Base-by-base conservation (phyloP, 2,113 vertebrate genomes). In the Chaenogobius annularis region DNA sequence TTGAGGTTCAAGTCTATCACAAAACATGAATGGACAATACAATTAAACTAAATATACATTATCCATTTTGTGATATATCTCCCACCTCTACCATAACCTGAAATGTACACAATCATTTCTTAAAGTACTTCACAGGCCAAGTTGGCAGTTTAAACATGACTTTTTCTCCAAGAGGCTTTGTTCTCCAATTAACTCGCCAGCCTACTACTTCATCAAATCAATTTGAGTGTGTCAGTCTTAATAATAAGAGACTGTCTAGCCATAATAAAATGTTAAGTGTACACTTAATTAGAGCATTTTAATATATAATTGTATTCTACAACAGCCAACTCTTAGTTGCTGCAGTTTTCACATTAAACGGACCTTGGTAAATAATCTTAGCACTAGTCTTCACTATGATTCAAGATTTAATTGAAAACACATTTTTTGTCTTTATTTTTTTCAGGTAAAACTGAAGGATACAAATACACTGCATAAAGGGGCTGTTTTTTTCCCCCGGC, bases 361-460 rank as follows among this genome's bases (percentile, higher is more conserved):
- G 65, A 59, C 63, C 35, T 54, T 0, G 15, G 37, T 67, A 69
- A 73, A 79, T 75, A 40, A 13, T 67, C 46, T 66, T n/a, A n/a
- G n/a, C n/a, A n/a, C n/a, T n/a, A n/a, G n/a, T n/a, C n/a, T n/a
- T n/a, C 37, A 26, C 15, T 5, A 9, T 9, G 8, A 20, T 43
- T 59, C 37, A 43, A 19, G 0, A 26, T 64, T 47, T 64, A 59
- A 62, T 35, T 37, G 7, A n/a, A n/a, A n/a, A n/a, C n/a, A n/a
- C 58, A 22, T 63, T 68, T 35, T 12, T 74, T 79, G 74, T 1
- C 52, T 66, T 5, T 62, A 1, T 4, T 82, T 66, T 82, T 79
- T 82, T 69, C 87, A 91, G 86, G 77, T 22, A 69, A 81, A 64
- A 54, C 67, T 67, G 65, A 58, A 59, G 43, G 44, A 69, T 44